phyloP scores from a whole-genome alignment of 2,888 invertebrate species.

The Mythimna loreyi region DNA sequence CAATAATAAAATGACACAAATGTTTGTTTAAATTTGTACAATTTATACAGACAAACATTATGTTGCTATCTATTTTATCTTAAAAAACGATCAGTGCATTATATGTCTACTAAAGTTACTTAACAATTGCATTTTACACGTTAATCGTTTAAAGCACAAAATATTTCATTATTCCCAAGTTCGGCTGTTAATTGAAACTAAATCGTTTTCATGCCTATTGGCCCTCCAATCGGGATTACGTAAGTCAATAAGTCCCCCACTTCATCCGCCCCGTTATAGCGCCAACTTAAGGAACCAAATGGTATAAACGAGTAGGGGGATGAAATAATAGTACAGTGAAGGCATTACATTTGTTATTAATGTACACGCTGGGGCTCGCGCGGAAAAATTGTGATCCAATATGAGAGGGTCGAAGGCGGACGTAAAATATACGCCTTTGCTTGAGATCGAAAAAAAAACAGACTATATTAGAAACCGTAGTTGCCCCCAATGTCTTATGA shows the following conservation, averaged over 20 bases:
- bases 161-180: constrained; percentile 47
- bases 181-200: constrained; percentile 63
- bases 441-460: constrained; percentile 30
- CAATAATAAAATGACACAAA: too few relatives aligned
- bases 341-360: constrained; percentile 66
- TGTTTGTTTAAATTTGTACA: too few relatives aligned
- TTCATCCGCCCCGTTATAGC: constrained; percentile 66
- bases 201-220: constrained; percentile 70
- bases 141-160: not conserved
- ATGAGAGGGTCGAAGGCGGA: constrained; percentile 57
- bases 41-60: too few relatives aligned
- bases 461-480: constrained; percentile 41
- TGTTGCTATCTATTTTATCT: constrained; percentile 7
- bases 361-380: constrained; percentile 54
- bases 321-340: constrained; percentile 61
- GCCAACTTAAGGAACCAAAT: constrained; percentile 56
- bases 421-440: constrained; percentile 44
- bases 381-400: constrained; percentile 63
- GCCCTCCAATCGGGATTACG: constrained; percentile 65
- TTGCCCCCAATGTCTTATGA: constrained; percentile 33
- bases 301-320: constrained; percentile 54
- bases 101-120: not conserved
- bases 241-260: constrained; percentile 62
- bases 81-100: not conserved
- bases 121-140: constrained; percentile 6